Conservation (phyloP, 2,797 vertebrate genomes). For the Pempheris klunzingeri region DNA sequence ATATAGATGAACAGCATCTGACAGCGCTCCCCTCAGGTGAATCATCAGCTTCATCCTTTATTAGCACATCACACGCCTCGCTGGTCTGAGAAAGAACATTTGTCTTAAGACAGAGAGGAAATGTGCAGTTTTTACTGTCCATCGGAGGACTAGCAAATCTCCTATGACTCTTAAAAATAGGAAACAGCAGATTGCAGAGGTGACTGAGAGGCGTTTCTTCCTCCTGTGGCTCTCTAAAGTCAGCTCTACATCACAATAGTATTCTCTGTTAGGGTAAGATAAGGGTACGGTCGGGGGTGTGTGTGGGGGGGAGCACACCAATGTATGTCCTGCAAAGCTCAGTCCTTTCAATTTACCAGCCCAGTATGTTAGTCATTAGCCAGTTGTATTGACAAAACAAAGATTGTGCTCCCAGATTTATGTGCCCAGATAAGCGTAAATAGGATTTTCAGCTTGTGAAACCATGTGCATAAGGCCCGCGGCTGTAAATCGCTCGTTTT, state of each 20-base stretch:
- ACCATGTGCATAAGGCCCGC: neutral
- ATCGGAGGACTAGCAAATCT: conserved; percentile 1
- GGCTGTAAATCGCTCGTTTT: no score
- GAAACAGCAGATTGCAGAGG: conserved; percentile 37
- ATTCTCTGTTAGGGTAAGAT: conserved; percentile 59
- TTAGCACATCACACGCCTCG: neutral
- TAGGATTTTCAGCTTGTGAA: neutral
- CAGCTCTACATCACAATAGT: conserved; percentile 23
- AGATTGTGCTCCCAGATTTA: neutral
- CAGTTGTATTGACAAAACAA: neutral
- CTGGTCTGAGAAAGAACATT: conserved; percentile 1
- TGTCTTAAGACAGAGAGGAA: neutral
- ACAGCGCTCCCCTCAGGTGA: conserved; percentile 32
- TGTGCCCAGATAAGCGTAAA: neutral
- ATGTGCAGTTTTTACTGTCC: neutral
- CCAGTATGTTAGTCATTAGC: neutral
- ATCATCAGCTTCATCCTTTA: conserved; percentile 31
- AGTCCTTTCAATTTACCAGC: neutral
- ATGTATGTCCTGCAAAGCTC: neutral
- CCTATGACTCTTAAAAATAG: conserved; percentile 22
- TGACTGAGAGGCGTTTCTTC: neutral
- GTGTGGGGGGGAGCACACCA: neutral
- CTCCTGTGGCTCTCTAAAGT: conserved; percentile 18
- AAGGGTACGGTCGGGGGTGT: conserved; percentile 18
- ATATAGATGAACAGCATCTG: conserved; percentile 33